phyloP scores from a whole-genome alignment of 2,888 invertebrate genomes.

The Bembecia ichneumoniformis region DNA sequence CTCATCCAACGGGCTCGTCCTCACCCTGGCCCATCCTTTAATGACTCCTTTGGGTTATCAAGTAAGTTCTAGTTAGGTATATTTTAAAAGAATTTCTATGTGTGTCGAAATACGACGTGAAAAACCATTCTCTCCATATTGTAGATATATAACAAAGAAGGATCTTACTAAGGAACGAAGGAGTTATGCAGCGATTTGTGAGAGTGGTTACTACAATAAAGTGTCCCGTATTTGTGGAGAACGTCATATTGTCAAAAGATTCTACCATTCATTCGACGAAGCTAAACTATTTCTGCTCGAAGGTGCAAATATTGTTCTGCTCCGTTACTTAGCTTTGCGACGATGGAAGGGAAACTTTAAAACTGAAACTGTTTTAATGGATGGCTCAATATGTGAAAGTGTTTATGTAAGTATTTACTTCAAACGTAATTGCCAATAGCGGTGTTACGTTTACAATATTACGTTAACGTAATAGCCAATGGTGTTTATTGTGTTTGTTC shows the following conservation, averaged over 20 bases:
- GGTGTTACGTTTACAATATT: too few relatives aligned
- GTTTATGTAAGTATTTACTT: slow-evolving; percentile 66
- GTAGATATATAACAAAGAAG: slow-evolving; percentile 55
- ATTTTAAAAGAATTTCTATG: too few relatives aligned
- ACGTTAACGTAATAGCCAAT: too few relatives aligned
- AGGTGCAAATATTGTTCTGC: slow-evolving; percentile 73
- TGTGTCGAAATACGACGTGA: too few relatives aligned
- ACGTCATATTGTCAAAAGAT: slow-evolving; percentile 50
- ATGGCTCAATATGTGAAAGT: slow-evolving; percentile 73
- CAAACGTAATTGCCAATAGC: too few relatives aligned
- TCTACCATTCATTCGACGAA: slow-evolving; percentile 62
- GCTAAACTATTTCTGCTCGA: slow-evolving; percentile 72
- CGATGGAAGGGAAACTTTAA: slow-evolving; percentile 69
- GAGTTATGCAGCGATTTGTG: slow-evolving; percentile 68
- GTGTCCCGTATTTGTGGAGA: slow-evolving; percentile 60
- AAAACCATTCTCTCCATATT: too few relatives aligned
- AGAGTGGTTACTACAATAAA: slow-evolving; percentile 70
- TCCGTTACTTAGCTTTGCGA: slow-evolving; percentile 72
- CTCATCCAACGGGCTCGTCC: too few relatives aligned
- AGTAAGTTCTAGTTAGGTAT: too few relatives aligned
- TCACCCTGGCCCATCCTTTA: too few relatives aligned
- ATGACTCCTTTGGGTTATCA: too few relatives aligned
- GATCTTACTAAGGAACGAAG: slow-evolving; percentile 61
- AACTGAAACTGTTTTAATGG: slow-evolving; percentile 70
- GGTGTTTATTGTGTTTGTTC: too few relatives aligned